Conservation (phyloP, 2,113 vertebrate species). For the Sylvia atricapilla region DNA sequence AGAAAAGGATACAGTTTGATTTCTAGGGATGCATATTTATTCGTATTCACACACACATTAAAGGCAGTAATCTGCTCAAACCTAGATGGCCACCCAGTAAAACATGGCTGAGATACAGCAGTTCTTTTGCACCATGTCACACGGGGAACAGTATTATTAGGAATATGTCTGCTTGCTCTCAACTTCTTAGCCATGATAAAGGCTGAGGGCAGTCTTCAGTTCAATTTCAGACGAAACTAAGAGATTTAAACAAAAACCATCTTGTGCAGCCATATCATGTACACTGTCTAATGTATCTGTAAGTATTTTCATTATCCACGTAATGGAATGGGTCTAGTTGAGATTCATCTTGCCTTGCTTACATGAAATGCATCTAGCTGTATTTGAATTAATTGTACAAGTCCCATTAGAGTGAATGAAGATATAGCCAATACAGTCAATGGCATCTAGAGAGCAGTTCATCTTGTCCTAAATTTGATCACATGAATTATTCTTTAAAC, state of each 20-base stretch:
- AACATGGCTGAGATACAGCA: neutral
- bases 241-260: neutral
- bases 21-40: neutral
- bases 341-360: neutral
- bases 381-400: neutral
- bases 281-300: neutral
- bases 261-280: neutral
- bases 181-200: neutral
- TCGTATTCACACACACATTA: neutral
- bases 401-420: neutral
- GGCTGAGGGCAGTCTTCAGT: neutral
- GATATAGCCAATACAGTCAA: neutral
- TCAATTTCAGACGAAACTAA: neutral
- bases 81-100: neutral
- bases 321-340: neutral
- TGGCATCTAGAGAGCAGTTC: neutral
- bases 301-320: neutral
- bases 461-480: conserved; percentile 4
- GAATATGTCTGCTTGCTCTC: neutral
- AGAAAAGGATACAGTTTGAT: neutral
- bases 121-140: neutral
- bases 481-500: conserved; percentile 35
- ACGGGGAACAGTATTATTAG: neutral
- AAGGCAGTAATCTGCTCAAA: neutral
- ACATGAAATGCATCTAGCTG: neutral